Conservation (phyloP, 1,140 invertebrate species). For the Drosophila yakuba region DNA sequence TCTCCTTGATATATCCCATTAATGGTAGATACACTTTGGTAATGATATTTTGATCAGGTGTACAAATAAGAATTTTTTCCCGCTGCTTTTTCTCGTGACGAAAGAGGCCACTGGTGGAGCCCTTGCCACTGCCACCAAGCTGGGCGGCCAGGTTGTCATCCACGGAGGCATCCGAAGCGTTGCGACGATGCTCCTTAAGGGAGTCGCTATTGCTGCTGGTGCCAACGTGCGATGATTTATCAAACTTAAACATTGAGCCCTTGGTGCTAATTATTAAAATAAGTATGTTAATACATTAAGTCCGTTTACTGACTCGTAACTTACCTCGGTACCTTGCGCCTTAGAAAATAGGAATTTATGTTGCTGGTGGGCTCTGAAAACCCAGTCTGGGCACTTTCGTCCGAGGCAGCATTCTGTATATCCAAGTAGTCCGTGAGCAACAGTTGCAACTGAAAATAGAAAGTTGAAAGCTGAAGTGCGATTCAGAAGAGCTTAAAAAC, state of each 20-base stretch:
- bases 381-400: conserved; percentile 87
- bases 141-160: conserved; percentile 70
- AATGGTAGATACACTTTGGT: conserved; percentile 91
- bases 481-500: not conserved
- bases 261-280: conserved; percentile 57
- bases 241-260: conserved; percentile 90
- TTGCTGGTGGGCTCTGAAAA: conserved; percentile 86
- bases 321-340: conserved; percentile 88
- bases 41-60: conserved; percentile 91
- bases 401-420: conserved; percentile 89
- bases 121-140: conserved; percentile 59
- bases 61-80: conserved; percentile 88
- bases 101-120: conserved; percentile 55
- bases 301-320: not conserved
- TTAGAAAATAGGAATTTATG: conserved; percentile 85
- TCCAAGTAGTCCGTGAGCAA: conserved; percentile 93
- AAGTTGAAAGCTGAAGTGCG: not conserved
- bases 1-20: conserved; percentile 91
- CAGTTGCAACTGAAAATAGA: conserved; percentile 88
- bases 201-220: conserved; percentile 85
- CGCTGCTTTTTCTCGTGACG: conserved; percentile 76
- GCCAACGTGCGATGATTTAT: conserved; percentile 91
- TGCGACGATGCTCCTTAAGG: conserved; percentile 87
- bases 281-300: too few relatives aligned
- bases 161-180: conserved; percentile 80